Percentiles rank a stretch among this genome's conserved stretches.
Evolutionary conservation across 2,888 invertebrate genomes (phyloP).

Genomic region (Ptilodon capucinus): DNA sequence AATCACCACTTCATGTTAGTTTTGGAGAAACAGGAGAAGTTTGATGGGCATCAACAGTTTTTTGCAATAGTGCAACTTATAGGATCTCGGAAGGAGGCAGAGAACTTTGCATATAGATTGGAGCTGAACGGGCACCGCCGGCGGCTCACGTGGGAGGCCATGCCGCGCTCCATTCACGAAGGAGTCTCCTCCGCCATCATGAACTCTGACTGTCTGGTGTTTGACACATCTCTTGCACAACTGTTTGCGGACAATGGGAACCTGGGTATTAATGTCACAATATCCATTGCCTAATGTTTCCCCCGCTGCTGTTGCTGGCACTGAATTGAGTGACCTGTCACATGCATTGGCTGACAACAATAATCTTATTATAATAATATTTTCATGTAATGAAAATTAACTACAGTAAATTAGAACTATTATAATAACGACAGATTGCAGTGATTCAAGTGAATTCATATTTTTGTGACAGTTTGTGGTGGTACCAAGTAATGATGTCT

Average conservation of each 20-base stretch:
- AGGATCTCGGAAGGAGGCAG: slow-evolving; percentile 99
- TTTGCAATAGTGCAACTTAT: slow-evolving; percentile 99
- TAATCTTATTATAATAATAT: slow-evolving; percentile 48
- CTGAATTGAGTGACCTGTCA: slow-evolving; percentile 29
- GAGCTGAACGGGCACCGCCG: slow-evolving; percentile 98
- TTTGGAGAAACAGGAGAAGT: slow-evolving; percentile 98
- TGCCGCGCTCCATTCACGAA: slow-evolving; percentile 99
- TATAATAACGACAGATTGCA: slow-evolving; percentile 23
- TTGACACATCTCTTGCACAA: slow-evolving; percentile 98
- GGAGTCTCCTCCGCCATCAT: slow-evolving; percentile 98
- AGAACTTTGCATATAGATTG: slow-evolving; percentile 98
- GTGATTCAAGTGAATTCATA: slow-evolving; percentile 33
- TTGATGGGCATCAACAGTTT: slow-evolving; percentile 97
- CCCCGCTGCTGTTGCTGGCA: slow-evolving; percentile 33
- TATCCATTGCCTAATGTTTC: slow-evolving; percentile 90
- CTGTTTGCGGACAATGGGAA: slow-evolving; percentile 99
- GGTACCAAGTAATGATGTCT: slow-evolving; percentile 36
- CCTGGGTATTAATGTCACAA: slow-evolving; percentile 99
- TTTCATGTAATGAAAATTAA: slow-evolving; percentile 41
- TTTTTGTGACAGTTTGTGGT: slow-evolving; percentile 46
- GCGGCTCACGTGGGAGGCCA: slow-evolving; percentile 99
- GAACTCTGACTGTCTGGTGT: slow-evolving; percentile 99
- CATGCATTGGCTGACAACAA: slow-evolving; percentile 44
- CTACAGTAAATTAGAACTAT: slow-evolving; percentile 13
- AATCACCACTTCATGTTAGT: slow-evolving; percentile 99